These are phyloP conservation scores for Trogon melanurus DNA, from an alignment of 2,113 vertebrate genomes.

Conservation along the genomic window DNA sequence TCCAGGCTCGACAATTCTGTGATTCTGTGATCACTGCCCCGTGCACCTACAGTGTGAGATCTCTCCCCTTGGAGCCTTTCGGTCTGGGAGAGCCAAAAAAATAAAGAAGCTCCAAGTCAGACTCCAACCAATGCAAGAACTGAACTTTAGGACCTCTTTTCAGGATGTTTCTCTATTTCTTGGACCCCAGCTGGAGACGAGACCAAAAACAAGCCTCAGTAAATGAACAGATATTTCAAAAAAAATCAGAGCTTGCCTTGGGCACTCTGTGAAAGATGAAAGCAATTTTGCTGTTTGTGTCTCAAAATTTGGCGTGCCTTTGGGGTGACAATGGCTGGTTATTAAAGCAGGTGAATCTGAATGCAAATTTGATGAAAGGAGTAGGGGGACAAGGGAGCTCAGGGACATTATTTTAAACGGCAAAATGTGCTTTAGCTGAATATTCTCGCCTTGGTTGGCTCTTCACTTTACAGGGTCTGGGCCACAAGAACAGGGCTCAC, in stretches of 20 bases:
- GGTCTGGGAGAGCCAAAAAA: background rate
- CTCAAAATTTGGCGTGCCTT: background rate
- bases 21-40: too few relatives aligned
- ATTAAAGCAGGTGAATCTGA: background rate
- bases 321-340: background rate
- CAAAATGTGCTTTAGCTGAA: background rate
- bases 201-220: background rate
- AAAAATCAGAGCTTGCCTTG: background rate
- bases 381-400: background rate
- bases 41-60: fast-evolving
- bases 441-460: background rate
- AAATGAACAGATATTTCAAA: background rate
- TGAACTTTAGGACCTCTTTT: background rate
- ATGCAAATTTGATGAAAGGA: background rate
- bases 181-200: background rate
- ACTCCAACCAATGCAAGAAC: background rate
- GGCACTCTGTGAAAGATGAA: background rate
- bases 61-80: background rate
- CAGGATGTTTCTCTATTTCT: background rate
- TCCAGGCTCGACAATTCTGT: too few relatives aligned
- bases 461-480: background rate
- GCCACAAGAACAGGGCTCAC: background rate
- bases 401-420: background rate
- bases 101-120: background rate
- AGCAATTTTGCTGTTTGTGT: background rate